A percentile compares a stretch with the other conserved stretches of the same genome.
phyloP scores from a whole-genome alignment of 2,797 vertebrate genomes.

The Hylomyscus alleni region DNA sequence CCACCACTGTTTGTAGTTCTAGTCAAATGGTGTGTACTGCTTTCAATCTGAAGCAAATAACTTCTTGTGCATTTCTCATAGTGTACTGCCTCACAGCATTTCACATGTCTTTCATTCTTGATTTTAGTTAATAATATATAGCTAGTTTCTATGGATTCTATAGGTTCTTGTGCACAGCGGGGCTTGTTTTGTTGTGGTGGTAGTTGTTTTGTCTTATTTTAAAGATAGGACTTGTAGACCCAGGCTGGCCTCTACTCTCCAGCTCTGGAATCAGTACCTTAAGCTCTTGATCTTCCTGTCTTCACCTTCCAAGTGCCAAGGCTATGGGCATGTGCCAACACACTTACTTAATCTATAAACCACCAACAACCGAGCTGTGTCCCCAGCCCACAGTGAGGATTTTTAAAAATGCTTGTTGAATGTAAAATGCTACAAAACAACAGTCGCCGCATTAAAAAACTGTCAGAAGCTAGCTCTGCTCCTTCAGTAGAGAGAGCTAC shows the following conservation, averaged over 20 bases:
- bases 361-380: neutral
- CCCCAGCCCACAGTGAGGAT: neutral
- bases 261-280: too few relatives aligned
- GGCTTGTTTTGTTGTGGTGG: neutral
- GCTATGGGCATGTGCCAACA: neutral
- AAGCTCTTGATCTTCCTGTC: neutral
- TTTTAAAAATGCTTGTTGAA: neutral
- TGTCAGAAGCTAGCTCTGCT: neutral
- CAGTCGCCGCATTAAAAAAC: neutral
- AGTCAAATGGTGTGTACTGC: conserved; percentile 14
- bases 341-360: neutral
- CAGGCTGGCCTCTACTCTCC: neutral
- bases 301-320: neutral
- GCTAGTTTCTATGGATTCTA: neutral
- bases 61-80: conserved; percentile 31
- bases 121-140: neutral
- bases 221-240: neutral
- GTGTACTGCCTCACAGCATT: neutral
- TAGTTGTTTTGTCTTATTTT: neutral
- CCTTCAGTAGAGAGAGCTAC: neutral
- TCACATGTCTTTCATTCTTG: neutral
- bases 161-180: neutral
- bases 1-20: neutral
- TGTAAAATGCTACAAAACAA: neutral
- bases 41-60: neutral